Evolutionary conservation across 2,797 vertebrate species (phyloP).

Genomic region (Periophthalmus magnuspinnatus): DNA sequence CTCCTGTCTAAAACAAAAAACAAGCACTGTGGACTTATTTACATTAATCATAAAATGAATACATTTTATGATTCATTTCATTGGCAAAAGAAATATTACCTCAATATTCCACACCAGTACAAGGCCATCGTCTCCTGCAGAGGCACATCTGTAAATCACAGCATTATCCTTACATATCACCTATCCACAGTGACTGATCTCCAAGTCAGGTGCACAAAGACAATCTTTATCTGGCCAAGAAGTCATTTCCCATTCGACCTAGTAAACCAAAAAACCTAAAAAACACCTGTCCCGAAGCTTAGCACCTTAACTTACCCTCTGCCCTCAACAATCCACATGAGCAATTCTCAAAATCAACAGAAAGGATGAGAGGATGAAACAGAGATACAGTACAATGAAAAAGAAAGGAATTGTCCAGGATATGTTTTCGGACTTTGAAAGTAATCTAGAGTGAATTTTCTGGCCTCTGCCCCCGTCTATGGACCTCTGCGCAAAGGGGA

Average conservation of each 20-base stretch:
- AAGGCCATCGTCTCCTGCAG: constrained; percentile 91
- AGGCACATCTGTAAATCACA: constrained; percentile 86
- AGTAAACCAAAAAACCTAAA: constrained; percentile 24
- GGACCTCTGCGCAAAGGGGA: constrained; percentile 71
- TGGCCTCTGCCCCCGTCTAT: constrained; percentile 85
- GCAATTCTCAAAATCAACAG: constrained; percentile 71
- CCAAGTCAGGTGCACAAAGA: constrained; percentile 17
- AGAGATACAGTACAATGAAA: constrained; percentile 69
- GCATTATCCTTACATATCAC: constrained; percentile 1
- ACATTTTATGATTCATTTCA: neutral
- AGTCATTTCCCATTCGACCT: constrained; percentile 45
- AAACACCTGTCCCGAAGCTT: constrained; percentile 76
- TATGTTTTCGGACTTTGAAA: constrained; percentile 87
- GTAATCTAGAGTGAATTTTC: constrained; percentile 91
- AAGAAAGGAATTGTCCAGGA: constrained; percentile 81
- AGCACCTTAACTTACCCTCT: constrained; percentile 71
- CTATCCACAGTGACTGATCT: constrained; percentile 9
- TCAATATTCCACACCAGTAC: constrained; percentile 90
- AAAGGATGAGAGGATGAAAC: constrained; percentile 60
- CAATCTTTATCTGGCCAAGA: constrained; percentile 41
- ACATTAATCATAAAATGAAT: neutral
- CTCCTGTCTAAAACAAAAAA: constrained; percentile 82
- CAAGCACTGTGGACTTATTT: neutral
- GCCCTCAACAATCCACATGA: constrained; percentile 70
- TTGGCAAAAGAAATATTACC: constrained; percentile 66